Evolutionary conservation across 35 echinoderm and acorn worm species (phyloP).

Genomic region (Lytechinus variegatus): DNA sequence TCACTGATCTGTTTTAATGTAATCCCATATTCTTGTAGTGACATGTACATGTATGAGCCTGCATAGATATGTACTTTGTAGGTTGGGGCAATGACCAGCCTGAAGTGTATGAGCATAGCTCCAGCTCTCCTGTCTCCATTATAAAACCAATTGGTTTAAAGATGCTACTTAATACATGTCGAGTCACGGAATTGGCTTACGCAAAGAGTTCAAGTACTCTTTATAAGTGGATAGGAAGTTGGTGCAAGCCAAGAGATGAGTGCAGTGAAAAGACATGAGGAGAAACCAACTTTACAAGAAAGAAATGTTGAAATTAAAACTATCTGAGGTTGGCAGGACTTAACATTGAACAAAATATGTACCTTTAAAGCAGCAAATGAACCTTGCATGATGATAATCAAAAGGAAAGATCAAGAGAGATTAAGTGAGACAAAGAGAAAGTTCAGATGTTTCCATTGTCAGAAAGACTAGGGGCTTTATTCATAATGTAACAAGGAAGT

Average conservation of each 20-base stretch:
- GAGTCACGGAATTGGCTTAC: neutral
- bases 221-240: neutral
- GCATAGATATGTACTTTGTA: neutral
- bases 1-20: no score
- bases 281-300: neutral
- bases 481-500: neutral
- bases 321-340: neutral
- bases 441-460: neutral
- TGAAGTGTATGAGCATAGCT: neutral
- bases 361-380: neutral
- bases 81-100: neutral
- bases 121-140: neutral
- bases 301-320: neutral
- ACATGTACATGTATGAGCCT: no score
- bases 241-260: neutral
- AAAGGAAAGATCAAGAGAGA: neutral
- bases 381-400: neutral
- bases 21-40: neutral
- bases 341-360: neutral
- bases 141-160: neutral
- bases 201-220: neutral
- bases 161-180: neutral
- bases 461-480: neutral
- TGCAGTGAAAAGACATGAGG: neutral
- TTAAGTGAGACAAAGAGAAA: neutral